Base-by-base conservation (phyloP, 1,140 invertebrate genomes). In the Platorchestia sp. region DNA sequence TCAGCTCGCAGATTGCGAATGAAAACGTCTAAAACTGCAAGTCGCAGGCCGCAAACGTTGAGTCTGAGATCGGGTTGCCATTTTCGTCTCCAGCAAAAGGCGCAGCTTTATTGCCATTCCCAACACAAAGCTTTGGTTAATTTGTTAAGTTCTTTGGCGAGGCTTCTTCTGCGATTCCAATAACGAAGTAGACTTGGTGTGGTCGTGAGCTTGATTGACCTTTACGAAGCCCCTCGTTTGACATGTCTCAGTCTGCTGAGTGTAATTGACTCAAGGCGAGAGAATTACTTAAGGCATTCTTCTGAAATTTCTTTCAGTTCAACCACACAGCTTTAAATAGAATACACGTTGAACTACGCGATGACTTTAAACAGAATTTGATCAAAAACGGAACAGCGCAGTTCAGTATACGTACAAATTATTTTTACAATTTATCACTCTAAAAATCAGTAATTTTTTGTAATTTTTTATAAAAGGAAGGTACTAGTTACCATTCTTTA, bases 61-160 rank as follows among this genome's bases (percentile, higher is more conserved):
- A 10, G 59, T 27, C 27, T 22, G 27, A 10, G 27, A 10, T 22
- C 59, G 59, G 27, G 27, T 89, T 41, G 36, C n/a, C 47, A 93
- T 93, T 45, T 45, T 44, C 43, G 19, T 44, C 45, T 93, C 44
- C 10, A 47, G 44, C 44, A 47, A 45, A 44, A 47, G n/a, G 10
- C 45, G 43, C 7, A 93, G 36, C 91, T 93, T 93, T 90, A 42
- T 90, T 90, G 87, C 87, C 91, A 93, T 47, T 93, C 44, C 91
- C 0, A 93, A 47, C 45, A 47, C 91, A 45, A 47, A 93, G 91
- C 91, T 40, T 10, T 40, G 40, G 91, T 93, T 93, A 93, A 93
- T 93, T 93, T 93, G 91, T 45, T 93, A 45, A 93, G 36, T 93
- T 93, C 91, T 47, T 93, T 47, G 40, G 91, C 45, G 36, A 93